These are phyloP conservation scores for Lobophora halterata DNA, from an alignment of 2,888 invertebrate genomes.

Conservation along the genomic window DNA sequence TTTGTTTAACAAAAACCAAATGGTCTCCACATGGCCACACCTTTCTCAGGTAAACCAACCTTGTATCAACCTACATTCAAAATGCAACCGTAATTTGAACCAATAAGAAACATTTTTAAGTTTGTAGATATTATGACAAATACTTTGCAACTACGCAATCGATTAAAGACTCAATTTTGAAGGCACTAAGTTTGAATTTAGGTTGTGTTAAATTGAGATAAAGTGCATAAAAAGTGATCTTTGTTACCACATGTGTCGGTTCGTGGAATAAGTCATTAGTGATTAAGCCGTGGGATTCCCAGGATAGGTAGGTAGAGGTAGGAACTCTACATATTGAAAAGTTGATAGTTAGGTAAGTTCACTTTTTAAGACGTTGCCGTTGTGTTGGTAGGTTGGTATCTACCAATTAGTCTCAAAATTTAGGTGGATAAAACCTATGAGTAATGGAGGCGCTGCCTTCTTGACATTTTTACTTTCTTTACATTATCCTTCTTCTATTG, in stretches of 20 bases:
- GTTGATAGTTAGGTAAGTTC: too few species aligned
- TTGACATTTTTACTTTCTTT: too few species aligned
- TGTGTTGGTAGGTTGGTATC: too few species aligned
- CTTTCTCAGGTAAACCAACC: conserved; percentile 47
- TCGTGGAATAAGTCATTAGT: conserved; percentile 52
- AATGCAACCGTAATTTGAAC: conserved; percentile 8
- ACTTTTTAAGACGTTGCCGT: too few species aligned
- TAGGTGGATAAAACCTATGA: too few species aligned
- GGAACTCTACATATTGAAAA: too few species aligned
- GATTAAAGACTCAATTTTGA: not conserved
- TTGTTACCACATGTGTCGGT: conserved; percentile 53
- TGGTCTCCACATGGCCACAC: conserved; percentile 49
- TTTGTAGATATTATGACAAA: conserved; percentile 1
- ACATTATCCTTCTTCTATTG: too few species aligned
- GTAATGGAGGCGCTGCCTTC: too few species aligned
- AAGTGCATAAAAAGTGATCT: conserved; percentile 48
- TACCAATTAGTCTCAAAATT: conserved; percentile 10
- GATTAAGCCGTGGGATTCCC: conserved; percentile 35
- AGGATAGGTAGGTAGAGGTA: too few species aligned
- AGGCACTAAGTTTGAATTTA: conserved; percentile 1
- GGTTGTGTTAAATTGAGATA: conserved; percentile 22
- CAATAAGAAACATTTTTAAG: too few species aligned
- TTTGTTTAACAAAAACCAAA: conserved; percentile 33
- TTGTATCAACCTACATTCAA: conserved; percentile 7
- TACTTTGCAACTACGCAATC: not conserved